These are phyloP conservation scores for Eulemur rubriventer DNA, from an alignment of 2,797 vertebrate species.

Conservation along the genomic window DNA sequence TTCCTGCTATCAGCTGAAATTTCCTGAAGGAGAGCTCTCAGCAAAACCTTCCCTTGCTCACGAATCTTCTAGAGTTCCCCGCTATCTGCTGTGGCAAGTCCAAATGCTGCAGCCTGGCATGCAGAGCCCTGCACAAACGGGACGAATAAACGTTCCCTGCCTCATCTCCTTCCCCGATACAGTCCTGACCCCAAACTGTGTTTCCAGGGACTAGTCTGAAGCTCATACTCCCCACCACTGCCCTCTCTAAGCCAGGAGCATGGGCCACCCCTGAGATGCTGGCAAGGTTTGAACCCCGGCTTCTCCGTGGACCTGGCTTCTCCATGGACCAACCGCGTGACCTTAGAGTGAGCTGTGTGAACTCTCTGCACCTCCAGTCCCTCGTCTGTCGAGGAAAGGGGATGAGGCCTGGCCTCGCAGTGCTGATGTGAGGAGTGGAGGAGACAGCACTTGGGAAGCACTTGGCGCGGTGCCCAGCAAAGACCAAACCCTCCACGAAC, in stretches of 20 bases:
- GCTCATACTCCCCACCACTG: not conserved
- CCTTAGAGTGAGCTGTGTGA: no score
- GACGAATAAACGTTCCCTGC: not conserved
- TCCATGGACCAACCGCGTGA: not conserved
- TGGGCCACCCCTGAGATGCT: not conserved
- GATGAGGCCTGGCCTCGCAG: not conserved
- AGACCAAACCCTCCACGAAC: not conserved
- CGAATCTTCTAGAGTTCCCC: not conserved
- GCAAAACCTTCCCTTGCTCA: not conserved
- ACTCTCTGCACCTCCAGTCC: not conserved
- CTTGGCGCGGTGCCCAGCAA: fast-evolving
- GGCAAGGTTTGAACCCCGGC: not conserved
- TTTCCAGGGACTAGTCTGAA: not conserved
- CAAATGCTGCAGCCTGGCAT: not conserved
- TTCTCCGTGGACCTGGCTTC: not conserved
- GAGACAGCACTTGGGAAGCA: no score
- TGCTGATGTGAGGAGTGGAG: not conserved
- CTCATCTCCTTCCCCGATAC: not conserved
- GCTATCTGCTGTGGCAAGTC: not conserved
- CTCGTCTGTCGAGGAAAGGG: not conserved
- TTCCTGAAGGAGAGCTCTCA: not conserved
- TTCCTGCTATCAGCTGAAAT: not conserved
- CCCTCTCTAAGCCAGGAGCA: not conserved
- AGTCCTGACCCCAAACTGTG: not conserved
- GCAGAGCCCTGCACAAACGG: no score